phyloP scores from a whole-genome alignment of 2,797 vertebrate species.

The Rhynchonycteris naso region DNA sequence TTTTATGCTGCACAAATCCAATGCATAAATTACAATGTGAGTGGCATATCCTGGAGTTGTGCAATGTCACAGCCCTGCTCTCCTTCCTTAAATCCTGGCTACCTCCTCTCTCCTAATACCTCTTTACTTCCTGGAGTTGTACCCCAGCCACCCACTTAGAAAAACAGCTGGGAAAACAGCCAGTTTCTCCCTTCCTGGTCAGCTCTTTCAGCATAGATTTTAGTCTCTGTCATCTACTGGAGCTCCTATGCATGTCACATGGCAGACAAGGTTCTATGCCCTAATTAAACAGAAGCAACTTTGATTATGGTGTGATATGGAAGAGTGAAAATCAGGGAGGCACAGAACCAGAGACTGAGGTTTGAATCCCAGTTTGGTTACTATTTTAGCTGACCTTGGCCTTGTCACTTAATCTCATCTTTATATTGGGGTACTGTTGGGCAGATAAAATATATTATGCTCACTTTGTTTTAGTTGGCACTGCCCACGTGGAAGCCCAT shows the following conservation, averaged over 20 bases:
- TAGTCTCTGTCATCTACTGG: not conserved
- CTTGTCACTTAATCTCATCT: not conserved
- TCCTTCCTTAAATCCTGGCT: not conserved
- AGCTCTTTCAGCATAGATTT: not conserved
- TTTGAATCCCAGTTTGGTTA: not conserved
- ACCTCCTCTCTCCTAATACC: not conserved
- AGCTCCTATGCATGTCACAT: not conserved
- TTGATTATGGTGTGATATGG: not conserved
- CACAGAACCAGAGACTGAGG: not conserved
- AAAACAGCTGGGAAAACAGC: not conserved
- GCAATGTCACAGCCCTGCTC: not conserved
- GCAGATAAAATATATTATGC: no score
- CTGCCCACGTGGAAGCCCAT: no score
- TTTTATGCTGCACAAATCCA: not conserved
- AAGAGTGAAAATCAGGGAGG: not conserved
- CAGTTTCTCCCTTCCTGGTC: not conserved
- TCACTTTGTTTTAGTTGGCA: no score
- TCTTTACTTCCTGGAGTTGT: not conserved
- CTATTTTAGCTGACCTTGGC: not conserved
- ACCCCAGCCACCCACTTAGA: not conserved
- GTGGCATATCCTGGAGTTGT: not conserved
- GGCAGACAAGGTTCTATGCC: not conserved
- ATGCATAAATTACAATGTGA: not conserved
- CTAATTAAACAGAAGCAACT: not conserved
- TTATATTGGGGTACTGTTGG: not conserved